Conservation (phyloP, 2,888 invertebrate species). For the Macaria liturata region DNA sequence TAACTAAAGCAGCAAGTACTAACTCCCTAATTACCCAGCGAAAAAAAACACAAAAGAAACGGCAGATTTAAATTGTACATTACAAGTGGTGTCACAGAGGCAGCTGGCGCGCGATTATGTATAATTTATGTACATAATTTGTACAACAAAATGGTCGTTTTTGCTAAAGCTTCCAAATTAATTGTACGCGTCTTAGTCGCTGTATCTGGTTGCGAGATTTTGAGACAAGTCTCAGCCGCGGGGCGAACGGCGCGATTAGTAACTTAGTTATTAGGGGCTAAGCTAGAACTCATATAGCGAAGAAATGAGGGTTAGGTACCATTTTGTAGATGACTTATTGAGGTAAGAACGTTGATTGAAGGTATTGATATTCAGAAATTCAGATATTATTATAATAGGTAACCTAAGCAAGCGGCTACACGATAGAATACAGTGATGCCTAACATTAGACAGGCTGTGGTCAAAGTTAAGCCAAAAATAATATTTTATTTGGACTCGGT, state of each 20-base stretch:
- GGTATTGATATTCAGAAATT: too few relatives aligned
- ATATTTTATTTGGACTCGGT: too few relatives aligned
- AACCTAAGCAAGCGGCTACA: too few relatives aligned
- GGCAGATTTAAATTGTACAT: slow-evolving; percentile 36
- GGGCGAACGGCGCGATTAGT: not conserved
- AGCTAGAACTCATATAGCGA: too few relatives aligned
- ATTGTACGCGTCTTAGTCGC: slow-evolving; percentile 31
- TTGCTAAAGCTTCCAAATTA: slow-evolving; percentile 41
- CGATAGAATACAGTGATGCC: too few relatives aligned
- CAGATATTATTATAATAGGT: too few relatives aligned
- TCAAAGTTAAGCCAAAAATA: too few relatives aligned
- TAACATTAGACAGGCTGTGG: too few relatives aligned
- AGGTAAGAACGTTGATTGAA: too few relatives aligned
- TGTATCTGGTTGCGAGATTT: slow-evolving; percentile 29
- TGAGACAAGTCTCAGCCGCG: slow-evolving; percentile 2
- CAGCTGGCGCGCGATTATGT: slow-evolving; percentile 48
- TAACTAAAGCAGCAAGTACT: too few relatives aligned
- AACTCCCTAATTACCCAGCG: slow-evolving; percentile 11
- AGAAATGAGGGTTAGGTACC: too few relatives aligned
- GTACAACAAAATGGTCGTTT: slow-evolving; percentile 46
- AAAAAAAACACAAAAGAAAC: slow-evolving; percentile 26
- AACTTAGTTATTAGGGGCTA: not conserved
- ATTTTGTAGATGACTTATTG: too few relatives aligned
- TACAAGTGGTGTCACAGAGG: slow-evolving; percentile 37
- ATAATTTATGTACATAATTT: slow-evolving; percentile 60